Evolutionary conservation across 2,797 vertebrate genomes (phyloP), one percentile per base, ranked within the genome.

Genomic region (Premnoplex brunnescens): DNA sequence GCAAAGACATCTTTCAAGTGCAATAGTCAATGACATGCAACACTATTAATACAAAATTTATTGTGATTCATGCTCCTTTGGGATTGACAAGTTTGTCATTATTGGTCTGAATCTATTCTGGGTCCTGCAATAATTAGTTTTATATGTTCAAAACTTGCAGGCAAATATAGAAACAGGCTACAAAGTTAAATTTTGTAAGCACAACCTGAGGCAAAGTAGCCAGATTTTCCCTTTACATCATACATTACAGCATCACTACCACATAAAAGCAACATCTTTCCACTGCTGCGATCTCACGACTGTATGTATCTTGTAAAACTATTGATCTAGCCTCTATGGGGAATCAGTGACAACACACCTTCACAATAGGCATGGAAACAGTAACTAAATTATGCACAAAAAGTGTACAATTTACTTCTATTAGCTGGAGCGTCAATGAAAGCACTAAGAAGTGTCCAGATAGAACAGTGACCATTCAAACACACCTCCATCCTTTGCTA

Each of bases 111-210:
- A 64, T 13, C 26, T 83, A 67, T 80, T 80, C 46, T 43, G 30
- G 21, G 30, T 69, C 43, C 20, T 60, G 78, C n/a, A 91, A 23
- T 64, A 90, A 85, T 87, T 83, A 64, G 15, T 52, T 87, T 74
- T 59, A 22, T 52, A 32, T 27, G 17, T 73, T 78, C 68, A 89
- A 84, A 92, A 56, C 55, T 36, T 72, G 5, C 8, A 72, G 17
- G 13, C n/a, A 71, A 30, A 54, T 30, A 37, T 3, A 78, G 64
- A 63, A 79, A 67, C 5, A 5, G 26, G 32, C 32, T 59, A 78
- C 8, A 4, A 91, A 88, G 7, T 73, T 92, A 78, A 91, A 63
- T 51, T 30, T 58, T 75, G 10, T 77, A 78, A 95, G 62, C n/a
- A 58, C 46, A 86, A 34, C 54, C 76, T 75, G 23, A 56, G 59